Evolutionary conservation across 2,888 invertebrate genomes (phyloP), one percentile per base, ranked within the genome.

Genomic region (Gordius sp.): DNA sequence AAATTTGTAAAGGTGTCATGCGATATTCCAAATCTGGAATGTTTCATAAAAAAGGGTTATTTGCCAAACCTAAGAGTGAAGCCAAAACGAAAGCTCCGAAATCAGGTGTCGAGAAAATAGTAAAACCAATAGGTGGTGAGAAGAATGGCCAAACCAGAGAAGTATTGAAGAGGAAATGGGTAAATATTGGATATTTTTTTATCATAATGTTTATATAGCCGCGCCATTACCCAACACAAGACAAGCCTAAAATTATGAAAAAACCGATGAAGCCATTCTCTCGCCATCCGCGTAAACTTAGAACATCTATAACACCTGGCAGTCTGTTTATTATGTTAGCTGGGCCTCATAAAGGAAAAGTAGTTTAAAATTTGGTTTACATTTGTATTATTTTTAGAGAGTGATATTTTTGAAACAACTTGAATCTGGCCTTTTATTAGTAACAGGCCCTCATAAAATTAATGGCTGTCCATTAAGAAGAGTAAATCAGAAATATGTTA

Each of bases 1-100:
- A 47, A 47, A 47, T 47, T 4, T 47, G 47, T 20, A 47, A 47
- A 20, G 47, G 47, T 18, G 20, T 47, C 47, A 47, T 47, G 47
- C 8, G 47, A 20, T 47, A 18, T 20, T n/a, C 16, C 47, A 47
- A 47, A 20, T 47, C 47, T 23, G 20, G 20, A 20, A 47, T 47
- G 4, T 47, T 47, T 47, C 47, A 47, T 47, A 47, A 23, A 47
- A 47, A 23, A 47, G 20, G 47, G 20, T 23, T 47, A 18, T 47
- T 47, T 47, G 13, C 47, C 4, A 8, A 4, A 47, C 8, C 4
- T 13, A 47, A 47, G 20, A 23, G n/a, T 47, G 20, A 47, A n/a
- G 4, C 4, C 4, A 20, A 47, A 47, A 47, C 8, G 47, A 4
- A 47, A n/a, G 47, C 47, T n/a, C 8, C 8, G n/a, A 33, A 33